Base-by-base conservation (phyloP, 2,888 invertebrate species). In the Coenonympha arcania region DNA sequence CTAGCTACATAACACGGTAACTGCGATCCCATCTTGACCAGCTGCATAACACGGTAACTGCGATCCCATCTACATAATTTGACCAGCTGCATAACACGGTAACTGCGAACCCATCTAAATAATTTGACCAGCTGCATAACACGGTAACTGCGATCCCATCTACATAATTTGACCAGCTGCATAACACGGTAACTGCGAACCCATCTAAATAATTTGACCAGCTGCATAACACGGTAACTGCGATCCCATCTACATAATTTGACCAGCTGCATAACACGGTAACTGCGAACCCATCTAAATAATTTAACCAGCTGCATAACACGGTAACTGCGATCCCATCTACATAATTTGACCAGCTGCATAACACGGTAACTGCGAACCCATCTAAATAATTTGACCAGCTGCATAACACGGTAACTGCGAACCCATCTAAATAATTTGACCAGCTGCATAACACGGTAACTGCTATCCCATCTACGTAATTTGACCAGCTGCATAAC, bases 1-100 rank as follows among this genome's bases (percentile, higher is more conserved):
- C 58, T 90, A 92, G 65, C 80, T 93, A 39, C 90, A 91, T 61
- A 91, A 91, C 56, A 91, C 90, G 87, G 93, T 92, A 76, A 36
- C n/a, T n/a, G n/a, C n/a, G n/a, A n/a, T n/a, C n/a, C n/a, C n/a
- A n/a, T n/a, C n/a, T n/a, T n/a, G 87, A 89, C 58, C 90, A 92
- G 65, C 80, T 93, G 39, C 90, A 91, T 61, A 91, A 91, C 56
- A 91, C 90, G 87, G 93, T 92, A 76, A 36, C n/a, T n/a, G n/a
- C n/a, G n/a, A n/a, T n/a, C n/a, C n/a, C n/a, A n/a, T n/a, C n/a
- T n/a, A n/a, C n/a, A n/a, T n/a, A n/a, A n/a, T n/a, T n/a, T n/a
- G 87, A 89, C 58, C 90, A 92, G 65, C 80, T 93, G 39, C 90
- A 91, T 61, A 91, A 91, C 56, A 91, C 90, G 87, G 93, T 92